Percentiles rank a stretch among this genome's conserved stretches.
Conservation (phyloP, 2,888 invertebrate genomes). For the Leptura quadrifasciata region DNA sequence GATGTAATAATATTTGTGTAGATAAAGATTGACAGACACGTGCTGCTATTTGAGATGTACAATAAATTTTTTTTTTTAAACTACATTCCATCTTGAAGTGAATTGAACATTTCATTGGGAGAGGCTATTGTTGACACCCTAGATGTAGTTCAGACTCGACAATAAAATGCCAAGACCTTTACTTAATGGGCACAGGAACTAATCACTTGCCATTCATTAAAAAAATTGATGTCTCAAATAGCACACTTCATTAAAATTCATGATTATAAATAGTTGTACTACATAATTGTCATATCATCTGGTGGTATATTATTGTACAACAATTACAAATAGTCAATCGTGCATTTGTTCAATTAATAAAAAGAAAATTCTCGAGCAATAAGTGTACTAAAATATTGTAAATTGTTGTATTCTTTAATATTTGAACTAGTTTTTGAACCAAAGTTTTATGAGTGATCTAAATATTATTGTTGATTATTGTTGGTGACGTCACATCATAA, state of each 20-base stretch:
- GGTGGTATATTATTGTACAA: slow-evolving; percentile 39
- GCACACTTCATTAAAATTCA: slow-evolving; percentile 25
- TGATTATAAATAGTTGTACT: slow-evolving; percentile 48
- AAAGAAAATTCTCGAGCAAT: slow-evolving; percentile 58
- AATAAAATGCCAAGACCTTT: too few relatives aligned
- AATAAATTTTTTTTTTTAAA: too few relatives aligned
- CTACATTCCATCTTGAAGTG: too few relatives aligned
- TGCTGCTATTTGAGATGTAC: slow-evolving; percentile 1
- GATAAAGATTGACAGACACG: slow-evolving; percentile 3
- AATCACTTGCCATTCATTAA: too few relatives aligned
- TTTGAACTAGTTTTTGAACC: slow-evolving; percentile 59
- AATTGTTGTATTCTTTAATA: slow-evolving; percentile 51
- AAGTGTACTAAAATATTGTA: slow-evolving; percentile 55
- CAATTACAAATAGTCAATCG: slow-evolving; percentile 60
- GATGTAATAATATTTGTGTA: neutral
- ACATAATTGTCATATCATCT: slow-evolving; percentile 14
- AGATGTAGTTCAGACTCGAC: too few relatives aligned
- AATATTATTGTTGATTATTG: slow-evolving; percentile 61
- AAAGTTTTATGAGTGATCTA: slow-evolving; percentile 61
- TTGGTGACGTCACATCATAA: slow-evolving; percentile 49
- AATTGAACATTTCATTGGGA: too few relatives aligned
- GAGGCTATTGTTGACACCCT: too few relatives aligned
- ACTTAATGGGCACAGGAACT: too few relatives aligned
- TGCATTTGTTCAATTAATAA: slow-evolving; percentile 58
- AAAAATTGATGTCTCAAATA: slow-evolving; percentile 8